A percentile compares a stretch with the other conserved stretches of the same genome.
Conservation (phyloP, 1,140 invertebrate species). For the Whitmania pigra region DNA sequence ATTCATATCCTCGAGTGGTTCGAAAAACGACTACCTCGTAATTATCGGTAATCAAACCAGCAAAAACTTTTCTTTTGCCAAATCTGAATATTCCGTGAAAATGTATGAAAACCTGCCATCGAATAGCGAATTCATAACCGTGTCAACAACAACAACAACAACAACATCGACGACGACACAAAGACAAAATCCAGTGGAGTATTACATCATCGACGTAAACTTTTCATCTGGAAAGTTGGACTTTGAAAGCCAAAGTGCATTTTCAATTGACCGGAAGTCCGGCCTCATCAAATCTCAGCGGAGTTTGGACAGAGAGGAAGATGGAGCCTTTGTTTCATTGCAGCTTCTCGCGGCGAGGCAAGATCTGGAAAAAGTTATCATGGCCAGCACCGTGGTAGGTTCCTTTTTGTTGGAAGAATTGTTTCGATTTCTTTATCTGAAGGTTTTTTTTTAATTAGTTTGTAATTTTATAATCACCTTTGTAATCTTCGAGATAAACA, state of each 20-base stretch:
- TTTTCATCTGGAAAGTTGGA: not conserved
- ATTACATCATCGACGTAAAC: not conserved
- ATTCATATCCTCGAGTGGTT: not conserved
- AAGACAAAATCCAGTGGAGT: not conserved
- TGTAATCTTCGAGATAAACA: too few relatives aligned
- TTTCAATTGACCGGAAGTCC: conserved; percentile 3
- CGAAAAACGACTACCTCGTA: not conserved
- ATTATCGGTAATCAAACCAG: not conserved
- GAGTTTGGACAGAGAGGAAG: not conserved
- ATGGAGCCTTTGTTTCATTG: not conserved
- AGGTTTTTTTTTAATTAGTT: too few relatives aligned
- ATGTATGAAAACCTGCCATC: not conserved
- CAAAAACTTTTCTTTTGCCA: not conserved
- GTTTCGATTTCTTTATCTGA: too few relatives aligned
- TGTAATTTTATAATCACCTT: too few relatives aligned
- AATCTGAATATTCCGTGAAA: not conserved
- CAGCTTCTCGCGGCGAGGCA: not conserved
- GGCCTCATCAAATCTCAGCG: not conserved
- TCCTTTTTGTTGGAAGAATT: too few relatives aligned
- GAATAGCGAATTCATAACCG: not conserved
- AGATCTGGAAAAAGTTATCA: too few relatives aligned
- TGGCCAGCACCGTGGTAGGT: too few relatives aligned
- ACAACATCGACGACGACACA: not conserved
- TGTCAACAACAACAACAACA: not conserved
- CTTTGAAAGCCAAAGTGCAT: conserved; percentile 3